Evolutionary conservation across 2,113 vertebrate genomes (phyloP), one percentile per base, ranked within the genome.

Genomic region (Microcebus lehilahytsara): DNA sequence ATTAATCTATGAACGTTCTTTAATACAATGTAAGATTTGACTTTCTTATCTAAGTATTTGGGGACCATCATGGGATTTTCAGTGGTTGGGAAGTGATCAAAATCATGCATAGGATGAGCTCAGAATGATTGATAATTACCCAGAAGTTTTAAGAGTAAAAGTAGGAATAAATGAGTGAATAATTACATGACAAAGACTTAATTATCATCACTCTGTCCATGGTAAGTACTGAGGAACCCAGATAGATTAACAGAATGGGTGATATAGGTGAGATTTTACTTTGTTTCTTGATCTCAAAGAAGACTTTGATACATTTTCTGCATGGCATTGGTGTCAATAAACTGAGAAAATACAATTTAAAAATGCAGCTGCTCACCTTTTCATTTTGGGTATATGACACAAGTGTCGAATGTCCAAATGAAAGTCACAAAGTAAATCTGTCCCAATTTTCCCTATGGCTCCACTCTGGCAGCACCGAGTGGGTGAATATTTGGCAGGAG

Each of bases 401-500:
- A 17, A 17, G 4, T n/a, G 23, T 94, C 27, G 19, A 81, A 58
- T n/a, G 13, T 89, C 2, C 20, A 40, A 46, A 49, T 22, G 34
- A 85, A 4, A 81, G 42, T 64, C 2, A 32, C 12, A 81, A 20
- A 66, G 17, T 16, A 32, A 85, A 0, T 32, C 22, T 66, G n/a
- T 5, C 8, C 14, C 49, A 49, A 17, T 58, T 42, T 78, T 32
- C 0, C 12, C 14, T 67, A 23, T 19, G 25, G 16, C 12, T 25
- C 5, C 19, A 11, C 30, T 62, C 46, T 69, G 6, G 60, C 20
- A 72, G 11, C 30, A 17, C 4, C 66, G 42, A 75, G 12, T 20
- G 0, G 3, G 25, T 34, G 49, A 67, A 13, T 42, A 6, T 23
- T 32, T 49, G 5, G 5, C 1, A 27, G 16, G 30, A 75, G 23